Percentiles rank a stretch among this genome's conserved stretches.
These are phyloP conservation scores for Drosophila auraria DNA, from an alignment of 1,140 invertebrate genomes.

Conservation along the genomic window DNA sequence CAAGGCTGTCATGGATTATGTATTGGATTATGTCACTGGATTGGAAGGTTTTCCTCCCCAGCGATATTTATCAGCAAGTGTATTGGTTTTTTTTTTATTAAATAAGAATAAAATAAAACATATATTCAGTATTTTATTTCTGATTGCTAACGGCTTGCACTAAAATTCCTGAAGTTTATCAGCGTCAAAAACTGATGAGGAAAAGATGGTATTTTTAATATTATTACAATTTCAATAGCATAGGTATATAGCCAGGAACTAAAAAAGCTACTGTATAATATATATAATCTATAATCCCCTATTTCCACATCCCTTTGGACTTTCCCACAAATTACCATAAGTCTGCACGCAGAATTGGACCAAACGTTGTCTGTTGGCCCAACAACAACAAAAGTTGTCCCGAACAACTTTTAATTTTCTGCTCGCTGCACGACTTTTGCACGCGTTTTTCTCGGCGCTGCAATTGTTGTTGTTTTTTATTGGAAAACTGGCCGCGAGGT, in stretches of 20 bases:
- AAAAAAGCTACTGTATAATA: too few relatives aligned
- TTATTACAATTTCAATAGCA: too few relatives aligned
- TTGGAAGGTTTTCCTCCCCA: neutral
- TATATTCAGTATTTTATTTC: too few relatives aligned
- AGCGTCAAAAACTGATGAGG: too few relatives aligned
- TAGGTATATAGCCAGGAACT: too few relatives aligned
- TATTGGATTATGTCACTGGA: conserved; percentile 1
- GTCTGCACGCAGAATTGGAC: conserved; percentile 26
- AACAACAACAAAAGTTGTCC: conserved; percentile 54
- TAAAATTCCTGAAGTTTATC: too few relatives aligned
- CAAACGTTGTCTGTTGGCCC: neutral
- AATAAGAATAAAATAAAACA: too few relatives aligned
- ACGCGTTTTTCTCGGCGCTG: conserved; percentile 66
- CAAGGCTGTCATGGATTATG: neutral
- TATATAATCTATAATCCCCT: neutral
- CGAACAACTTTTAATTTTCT: conserved; percentile 60
- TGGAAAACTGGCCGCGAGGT: conserved; percentile 78
- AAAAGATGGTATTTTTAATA: too few relatives aligned
- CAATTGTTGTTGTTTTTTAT: conserved; percentile 32
- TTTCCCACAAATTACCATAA: conserved; percentile 20
- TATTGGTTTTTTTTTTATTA: too few relatives aligned
- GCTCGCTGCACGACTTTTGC: conserved; percentile 69
- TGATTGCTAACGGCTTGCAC: too few relatives aligned
- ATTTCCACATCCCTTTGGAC: neutral
- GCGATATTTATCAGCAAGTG: too few relatives aligned